Conservation (phyloP, 2,113 vertebrate genomes). For the Festucalex cinctus region DNA sequence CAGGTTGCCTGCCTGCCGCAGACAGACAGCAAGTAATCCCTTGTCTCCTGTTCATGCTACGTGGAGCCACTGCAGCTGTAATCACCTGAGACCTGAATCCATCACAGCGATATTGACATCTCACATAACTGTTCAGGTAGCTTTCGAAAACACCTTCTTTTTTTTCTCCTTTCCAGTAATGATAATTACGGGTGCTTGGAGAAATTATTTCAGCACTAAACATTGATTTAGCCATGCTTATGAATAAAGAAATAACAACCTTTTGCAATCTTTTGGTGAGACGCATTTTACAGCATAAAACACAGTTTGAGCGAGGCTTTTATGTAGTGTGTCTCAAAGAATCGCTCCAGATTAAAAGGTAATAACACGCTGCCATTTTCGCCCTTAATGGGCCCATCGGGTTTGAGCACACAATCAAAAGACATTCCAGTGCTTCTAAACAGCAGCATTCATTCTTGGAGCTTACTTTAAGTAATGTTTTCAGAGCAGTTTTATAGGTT, state of each 20-base stretch:
- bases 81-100: slow-evolving; percentile 43
- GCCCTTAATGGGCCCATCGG: slow-evolving; percentile 28
- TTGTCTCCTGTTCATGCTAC: slow-evolving; percentile 16
- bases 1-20: slow-evolving; percentile 15
- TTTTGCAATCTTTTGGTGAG: slow-evolving; percentile 23
- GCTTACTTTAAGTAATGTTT: background rate
- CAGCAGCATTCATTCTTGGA: slow-evolving; percentile 14
- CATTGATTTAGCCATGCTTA: slow-evolving; percentile 24
- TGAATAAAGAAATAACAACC: slow-evolving; percentile 12
- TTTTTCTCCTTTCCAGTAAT: background rate
- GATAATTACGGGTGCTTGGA: slow-evolving; percentile 37
- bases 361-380: slow-evolving; percentile 34
- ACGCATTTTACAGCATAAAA: slow-evolving; percentile 19
- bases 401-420: slow-evolving; percentile 24
- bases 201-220: slow-evolving; percentile 26
- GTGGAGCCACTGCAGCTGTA: slow-evolving; percentile 20
- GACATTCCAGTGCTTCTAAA: slow-evolving; percentile 10
- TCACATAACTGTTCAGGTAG: slow-evolving; percentile 12
- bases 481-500: slow-evolving; percentile 12
- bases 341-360: slow-evolving; percentile 17
- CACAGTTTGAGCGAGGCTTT: slow-evolving; percentile 26
- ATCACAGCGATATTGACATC: slow-evolving; percentile 37
- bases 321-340: slow-evolving; percentile 14
- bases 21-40: slow-evolving; percentile 48
- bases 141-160: slow-evolving; percentile 43